Evolutionary conservation across 2,888 invertebrate species (phyloP).

Genomic region (Lacanobia wlatinum): DNA sequence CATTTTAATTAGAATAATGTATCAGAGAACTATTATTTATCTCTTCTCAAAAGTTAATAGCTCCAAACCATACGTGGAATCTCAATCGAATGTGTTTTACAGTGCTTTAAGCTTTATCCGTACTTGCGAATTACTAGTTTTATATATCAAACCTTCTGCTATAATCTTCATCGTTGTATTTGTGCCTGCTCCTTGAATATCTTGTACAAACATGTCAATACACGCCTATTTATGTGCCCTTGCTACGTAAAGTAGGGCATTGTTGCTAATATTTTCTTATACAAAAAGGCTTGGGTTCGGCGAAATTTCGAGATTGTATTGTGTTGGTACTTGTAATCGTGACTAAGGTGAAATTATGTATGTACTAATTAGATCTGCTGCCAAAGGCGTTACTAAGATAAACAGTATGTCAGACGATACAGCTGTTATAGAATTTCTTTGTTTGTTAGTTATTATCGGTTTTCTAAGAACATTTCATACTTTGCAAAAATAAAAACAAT

Average conservation of each 20-base stretch:
- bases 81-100: too few relatives aligned
- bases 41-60: background rate
- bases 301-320: conserved; percentile 26
- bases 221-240: conserved; percentile 64
- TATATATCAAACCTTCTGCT: conserved; percentile 30
- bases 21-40: background rate
- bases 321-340: background rate
- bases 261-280: conserved; percentile 52
- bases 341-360: conserved; percentile 29
- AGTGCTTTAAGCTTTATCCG: background rate
- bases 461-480: background rate
- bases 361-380: conserved; percentile 27
- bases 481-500: too few relatives aligned
- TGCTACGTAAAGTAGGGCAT: conserved; percentile 45
- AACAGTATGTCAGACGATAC: background rate
- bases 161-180: conserved; percentile 6
- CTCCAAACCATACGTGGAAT: background rate
- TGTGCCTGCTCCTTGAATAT: conserved; percentile 51
- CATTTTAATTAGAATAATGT: background rate
- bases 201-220: conserved; percentile 73
- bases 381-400: background rate
- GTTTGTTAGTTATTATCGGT: background rate
- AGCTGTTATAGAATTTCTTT: background rate
- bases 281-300: conserved; percentile 37
- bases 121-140: background rate